Evolutionary conservation across 2,797 vertebrate species (phyloP), one percentile per base, ranked within the genome.

Genomic region (Peromyscus aztecus): DNA sequence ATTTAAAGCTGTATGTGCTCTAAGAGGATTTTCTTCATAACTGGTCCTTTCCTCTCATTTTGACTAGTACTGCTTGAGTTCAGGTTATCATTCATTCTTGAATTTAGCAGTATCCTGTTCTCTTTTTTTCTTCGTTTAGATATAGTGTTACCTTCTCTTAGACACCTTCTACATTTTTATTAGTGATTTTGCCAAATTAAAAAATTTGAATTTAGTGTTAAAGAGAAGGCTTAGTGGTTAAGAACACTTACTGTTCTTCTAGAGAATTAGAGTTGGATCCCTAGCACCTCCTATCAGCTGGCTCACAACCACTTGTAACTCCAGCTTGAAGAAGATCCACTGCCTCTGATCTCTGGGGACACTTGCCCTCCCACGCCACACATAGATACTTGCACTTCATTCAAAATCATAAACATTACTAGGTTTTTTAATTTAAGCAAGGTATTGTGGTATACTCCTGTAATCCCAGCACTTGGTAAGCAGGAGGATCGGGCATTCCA

Each of bases 131-230:
- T 94, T 94, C 40, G 91, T 52, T 16, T 13, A 31, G 19, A 31
- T 52, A n/a, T 59, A 61, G 23, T 83, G n/a, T 91, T 83, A 49
- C 23, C n/a, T 8, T 91, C 52, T 94, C 40, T 73, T n/a, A 40
- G 23, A 55, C 27, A 82, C 65, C 59, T 37, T 91, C 55, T 55
- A 67, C 9, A 86, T 14, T 85, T 82, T 43, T 61, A 1, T 91
- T 91, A 89, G 40, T 95, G 86, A 61, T 93, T 67, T 96, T 93
- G 71, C 52, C 61, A 78, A 86, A 90, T 91, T 89, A 59, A 94
- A 96, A 94, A 65, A 65, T 55, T 55, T 55, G 52, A 65, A 65
- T 69, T 69, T n/a, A n/a, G 34, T 16, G 67, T 14, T n/a, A n/a
- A 69, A 19, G 34, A 69, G 49, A n/a, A 55, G 49, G 10, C 16